These are phyloP conservation scores for Caenorhabditis afra DNA, from an alignment of 2,888 invertebrate species.

Conservation along the genomic window DNA sequence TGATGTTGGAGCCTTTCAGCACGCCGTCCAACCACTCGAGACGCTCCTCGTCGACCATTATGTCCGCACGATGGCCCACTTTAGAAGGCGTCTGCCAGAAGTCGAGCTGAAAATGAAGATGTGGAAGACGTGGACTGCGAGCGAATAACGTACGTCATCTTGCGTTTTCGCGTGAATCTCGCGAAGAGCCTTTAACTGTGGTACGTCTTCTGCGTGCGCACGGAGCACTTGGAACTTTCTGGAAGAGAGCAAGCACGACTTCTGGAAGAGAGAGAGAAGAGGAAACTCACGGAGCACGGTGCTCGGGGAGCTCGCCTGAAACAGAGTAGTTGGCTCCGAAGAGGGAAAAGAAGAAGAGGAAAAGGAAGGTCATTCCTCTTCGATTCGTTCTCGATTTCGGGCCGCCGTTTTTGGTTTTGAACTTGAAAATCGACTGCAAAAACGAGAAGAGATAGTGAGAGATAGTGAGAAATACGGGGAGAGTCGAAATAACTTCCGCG, in stretches of 20 bases:
- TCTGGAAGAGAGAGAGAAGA: no score
- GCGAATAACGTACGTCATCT: slow-evolving; percentile 50
- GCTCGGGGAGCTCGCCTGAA: no score
- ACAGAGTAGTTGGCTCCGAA: neutral
- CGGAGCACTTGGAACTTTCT: slow-evolving; percentile 68
- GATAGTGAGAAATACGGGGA: neutral
- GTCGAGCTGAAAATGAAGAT: slow-evolving; percentile 72
- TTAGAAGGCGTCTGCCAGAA: slow-evolving; percentile 80
- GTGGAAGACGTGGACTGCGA: neutral
- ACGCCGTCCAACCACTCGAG: slow-evolving; percentile 84
- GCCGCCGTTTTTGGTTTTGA: neutral
- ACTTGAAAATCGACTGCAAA: neutral
- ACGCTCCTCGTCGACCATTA: slow-evolving; percentile 86
- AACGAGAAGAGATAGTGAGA: neutral
- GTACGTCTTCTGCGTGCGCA: slow-evolving; percentile 59
- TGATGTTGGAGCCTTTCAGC: slow-evolving; percentile 80
- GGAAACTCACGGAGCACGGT: neutral
- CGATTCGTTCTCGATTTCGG: neutral
- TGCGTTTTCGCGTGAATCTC: slow-evolving; percentile 68
- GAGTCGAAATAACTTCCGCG: no score
- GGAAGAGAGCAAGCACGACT: slow-evolving; percentile 21
- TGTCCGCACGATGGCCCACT: slow-evolving; percentile 82
- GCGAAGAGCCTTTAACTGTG: slow-evolving; percentile 69
- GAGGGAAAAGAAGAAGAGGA: neutral
- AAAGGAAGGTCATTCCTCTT: neutral